phyloP scores from a whole-genome alignment of 2,888 invertebrate genomes.

The Acrobasis repandana region DNA sequence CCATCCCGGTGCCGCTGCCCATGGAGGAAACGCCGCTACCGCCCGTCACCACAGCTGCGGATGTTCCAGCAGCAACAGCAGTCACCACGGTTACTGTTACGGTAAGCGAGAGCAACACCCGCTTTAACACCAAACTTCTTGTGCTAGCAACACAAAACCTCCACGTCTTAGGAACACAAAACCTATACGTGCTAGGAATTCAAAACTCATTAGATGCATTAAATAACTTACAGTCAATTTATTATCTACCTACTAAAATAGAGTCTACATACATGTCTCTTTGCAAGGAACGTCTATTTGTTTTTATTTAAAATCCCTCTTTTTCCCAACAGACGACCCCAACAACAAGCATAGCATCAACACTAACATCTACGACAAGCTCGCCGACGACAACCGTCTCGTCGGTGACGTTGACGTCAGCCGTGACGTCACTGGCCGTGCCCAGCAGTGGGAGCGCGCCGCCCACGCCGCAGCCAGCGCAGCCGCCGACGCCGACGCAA shows the following conservation, averaged over 20 bases:
- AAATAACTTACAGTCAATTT: too few relatives aligned
- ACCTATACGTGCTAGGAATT: too few relatives aligned
- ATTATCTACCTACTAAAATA: too few relatives aligned
- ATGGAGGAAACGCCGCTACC: constrained; percentile 22
- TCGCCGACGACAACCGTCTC: neutral
- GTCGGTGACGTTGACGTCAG: constrained; percentile 28
- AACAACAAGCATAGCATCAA: constrained; percentile 1
- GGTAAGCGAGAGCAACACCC: neutral
- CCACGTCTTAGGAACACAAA: too few relatives aligned
- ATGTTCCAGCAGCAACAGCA: neutral
- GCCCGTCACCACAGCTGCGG: neutral
- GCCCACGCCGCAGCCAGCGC: constrained; percentile 62
- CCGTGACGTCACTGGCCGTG: constrained; percentile 31
- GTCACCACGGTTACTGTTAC: constrained; percentile 1
- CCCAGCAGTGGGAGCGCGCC: constrained; percentile 49
- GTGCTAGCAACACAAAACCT: too few relatives aligned
- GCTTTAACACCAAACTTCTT: too few relatives aligned
- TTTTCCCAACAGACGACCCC: constrained; percentile 8
- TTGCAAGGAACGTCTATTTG: too few relatives aligned
- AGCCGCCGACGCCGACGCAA: constrained; percentile 62
- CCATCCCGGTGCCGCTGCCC: constrained; percentile 19
- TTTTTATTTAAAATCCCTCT: neutral
- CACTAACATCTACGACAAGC: neutral
- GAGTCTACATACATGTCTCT: too few relatives aligned
- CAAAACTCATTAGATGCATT: too few relatives aligned